phyloP scores from a whole-genome alignment of 2,888 invertebrate genomes.

The Drosophila nigritarsus region DNA sequence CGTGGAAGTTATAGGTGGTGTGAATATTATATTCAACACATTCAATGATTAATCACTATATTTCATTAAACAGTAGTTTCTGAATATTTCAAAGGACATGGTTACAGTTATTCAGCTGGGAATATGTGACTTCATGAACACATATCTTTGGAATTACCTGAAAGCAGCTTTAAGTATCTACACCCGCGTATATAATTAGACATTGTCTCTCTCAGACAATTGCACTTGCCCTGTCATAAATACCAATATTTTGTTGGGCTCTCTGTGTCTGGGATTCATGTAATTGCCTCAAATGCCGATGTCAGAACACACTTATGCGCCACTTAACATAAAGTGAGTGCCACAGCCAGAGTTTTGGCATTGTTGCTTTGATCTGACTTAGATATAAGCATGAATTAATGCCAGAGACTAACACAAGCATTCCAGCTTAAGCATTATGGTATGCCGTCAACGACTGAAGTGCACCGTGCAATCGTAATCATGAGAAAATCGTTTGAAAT shows the following conservation, averaged over 20 bases:
- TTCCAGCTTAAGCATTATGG: constrained; percentile 1
- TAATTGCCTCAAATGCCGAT: constrained; percentile 55
- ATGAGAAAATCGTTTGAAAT: constrained; percentile 53
- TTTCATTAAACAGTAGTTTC: neutral
- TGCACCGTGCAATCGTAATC: constrained; percentile 44
- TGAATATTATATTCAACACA: neutral
- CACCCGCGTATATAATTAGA: neutral
- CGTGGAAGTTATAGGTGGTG: neutral
- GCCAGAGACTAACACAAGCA: neutral
- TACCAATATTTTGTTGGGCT: constrained; percentile 3
- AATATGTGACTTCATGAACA: neutral
- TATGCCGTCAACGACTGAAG: constrained; percentile 28
- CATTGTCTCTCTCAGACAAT: neutral
- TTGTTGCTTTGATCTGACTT: constrained; percentile 62
- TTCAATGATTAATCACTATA: neutral
- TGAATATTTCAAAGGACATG: neutral
- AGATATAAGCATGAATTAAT: constrained; percentile 34
- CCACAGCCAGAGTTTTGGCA: constrained; percentile 5
- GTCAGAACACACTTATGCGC: constrained; percentile 40
- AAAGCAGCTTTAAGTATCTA: neutral
- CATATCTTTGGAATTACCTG: neutral
- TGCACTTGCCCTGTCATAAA: constrained; percentile 24
- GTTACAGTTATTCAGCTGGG: neutral
- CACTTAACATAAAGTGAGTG: constrained; percentile 35
- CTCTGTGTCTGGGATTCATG: neutral